Base-by-base conservation (phyloP, 2,888 invertebrate genomes). In the Polyommatus icarus region DNA sequence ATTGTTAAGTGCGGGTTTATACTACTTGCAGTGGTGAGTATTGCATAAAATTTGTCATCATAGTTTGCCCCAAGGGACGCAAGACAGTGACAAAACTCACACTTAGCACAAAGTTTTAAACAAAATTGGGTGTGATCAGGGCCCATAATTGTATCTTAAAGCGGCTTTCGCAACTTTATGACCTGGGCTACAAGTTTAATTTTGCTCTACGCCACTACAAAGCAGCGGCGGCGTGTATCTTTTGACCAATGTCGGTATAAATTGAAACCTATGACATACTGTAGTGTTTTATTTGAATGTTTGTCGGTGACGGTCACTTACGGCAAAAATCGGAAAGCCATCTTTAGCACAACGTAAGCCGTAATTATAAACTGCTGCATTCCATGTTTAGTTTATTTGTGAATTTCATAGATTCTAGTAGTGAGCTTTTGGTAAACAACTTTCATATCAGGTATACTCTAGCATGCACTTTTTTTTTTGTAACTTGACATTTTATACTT, bases 381-480 rank as follows among this genome's bases (percentile, higher is more conserved):
- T 18, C 24, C 20, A 20, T 61, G 4, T 61, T 61, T 24, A 12
- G 67, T 67, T 15, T 29, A 18, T 29, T 6, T 12, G 67, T 29
- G 61, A 5, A 61, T 61, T 61, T 61, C 12, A 61, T 61, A 29
- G 1, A 5, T 18, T 32, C 6, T 29, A 29, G 10, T 67, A 67
- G 29, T 67, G 29, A 67, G 67, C 67, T 29, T 67, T 32, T 67
- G 24, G 3, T 67, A 15, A 67, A 29, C 15, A 29, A 67, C 20
- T 4, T 29, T 29, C 15, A 67, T 59, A 59, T 59, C 20, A 29
- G 24, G 15, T 67, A 29, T 67, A 67, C 6, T 61, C 24, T 67
- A 67, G 67, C 67, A 67, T 67, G 67, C 67, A 67, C 18, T 67
- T 67, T 67, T 67, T n/a, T 67, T 67, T 61, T 61, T 54, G 54